A percentile compares a stretch with the other conserved stretches of the same genome.
phyloP scores from a whole-genome alignment of 2,113 vertebrate genomes.

The Gavialis gangeticus region DNA sequence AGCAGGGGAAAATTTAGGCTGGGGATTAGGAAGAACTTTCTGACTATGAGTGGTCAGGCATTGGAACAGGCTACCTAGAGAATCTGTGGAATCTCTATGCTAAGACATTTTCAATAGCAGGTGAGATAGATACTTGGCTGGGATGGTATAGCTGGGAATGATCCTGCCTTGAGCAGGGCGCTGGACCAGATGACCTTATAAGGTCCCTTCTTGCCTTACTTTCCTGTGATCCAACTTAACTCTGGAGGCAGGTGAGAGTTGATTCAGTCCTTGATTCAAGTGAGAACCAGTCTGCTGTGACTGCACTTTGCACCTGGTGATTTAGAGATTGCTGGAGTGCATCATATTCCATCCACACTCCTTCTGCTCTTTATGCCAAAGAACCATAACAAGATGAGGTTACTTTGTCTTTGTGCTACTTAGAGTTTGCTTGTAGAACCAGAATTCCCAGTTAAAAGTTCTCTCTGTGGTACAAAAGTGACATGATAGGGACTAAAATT shows the following conservation, averaged over 20 bases:
- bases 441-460: constrained; percentile 25
- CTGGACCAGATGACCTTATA: no score
- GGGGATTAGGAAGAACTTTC: no score
- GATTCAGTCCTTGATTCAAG: not conserved
- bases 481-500: constrained; percentile 2
- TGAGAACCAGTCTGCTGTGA: not conserved
- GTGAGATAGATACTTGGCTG: no score
- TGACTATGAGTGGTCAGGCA: no score
- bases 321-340: not conserved
- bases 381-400: not conserved
- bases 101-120: no score
- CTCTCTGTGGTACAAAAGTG: not conserved
- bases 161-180: no score
- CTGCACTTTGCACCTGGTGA: not conserved
- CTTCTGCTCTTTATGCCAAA: not conserved
- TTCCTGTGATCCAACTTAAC: not conserved
- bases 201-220: not conserved
- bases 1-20: no score
- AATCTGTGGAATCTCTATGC: no score
- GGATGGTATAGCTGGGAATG: no score
- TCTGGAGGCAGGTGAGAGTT: not conserved
- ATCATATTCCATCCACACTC: not conserved
- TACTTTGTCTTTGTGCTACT: not conserved
- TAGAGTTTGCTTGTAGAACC: not conserved
- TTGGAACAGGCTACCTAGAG: no score